Conservation (phyloP, 2,888 invertebrate genomes). For the Calliphora vomitoria region DNA sequence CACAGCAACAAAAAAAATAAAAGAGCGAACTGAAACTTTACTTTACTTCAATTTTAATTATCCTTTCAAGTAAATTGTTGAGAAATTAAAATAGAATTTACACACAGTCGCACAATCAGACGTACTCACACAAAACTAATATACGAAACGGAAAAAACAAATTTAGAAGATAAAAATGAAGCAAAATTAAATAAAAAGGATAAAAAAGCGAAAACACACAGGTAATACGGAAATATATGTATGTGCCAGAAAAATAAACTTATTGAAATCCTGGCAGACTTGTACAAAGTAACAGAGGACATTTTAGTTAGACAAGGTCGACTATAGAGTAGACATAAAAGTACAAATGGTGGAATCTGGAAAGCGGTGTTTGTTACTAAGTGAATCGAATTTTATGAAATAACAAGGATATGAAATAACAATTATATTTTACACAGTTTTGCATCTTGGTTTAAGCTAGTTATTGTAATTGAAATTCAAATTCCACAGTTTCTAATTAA, state of each 20-base stretch:
- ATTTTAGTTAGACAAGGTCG: background rate
- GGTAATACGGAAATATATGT: constrained; percentile 16
- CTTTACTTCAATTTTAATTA: constrained; percentile 68
- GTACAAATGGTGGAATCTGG: no score
- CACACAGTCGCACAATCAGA: background rate
- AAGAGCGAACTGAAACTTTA: constrained; percentile 31
- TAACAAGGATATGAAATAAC: no score
- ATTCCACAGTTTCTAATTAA: no score
- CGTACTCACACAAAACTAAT: background rate
- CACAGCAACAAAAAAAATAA: background rate
- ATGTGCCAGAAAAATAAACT: background rate
- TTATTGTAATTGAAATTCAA: no score
- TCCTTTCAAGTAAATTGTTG: constrained; percentile 63
- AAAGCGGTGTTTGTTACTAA: no score
- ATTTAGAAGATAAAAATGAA: background rate
- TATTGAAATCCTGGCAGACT: background rate
- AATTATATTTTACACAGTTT: no score
- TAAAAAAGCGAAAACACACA: background rate
- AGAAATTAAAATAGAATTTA: constrained; percentile 43
- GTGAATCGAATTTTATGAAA: no score
- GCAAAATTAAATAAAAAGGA: background rate
- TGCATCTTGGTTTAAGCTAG: no score
- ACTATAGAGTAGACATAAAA: background rate
- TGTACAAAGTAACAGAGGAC: background rate
- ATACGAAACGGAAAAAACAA: constrained; percentile 30